A percentile compares a stretch with the other conserved stretches of the same genome.
Evolutionary conservation across 2,113 vertebrate species (phyloP).

Genomic region (Nothoprocta perdicaria): DNA sequence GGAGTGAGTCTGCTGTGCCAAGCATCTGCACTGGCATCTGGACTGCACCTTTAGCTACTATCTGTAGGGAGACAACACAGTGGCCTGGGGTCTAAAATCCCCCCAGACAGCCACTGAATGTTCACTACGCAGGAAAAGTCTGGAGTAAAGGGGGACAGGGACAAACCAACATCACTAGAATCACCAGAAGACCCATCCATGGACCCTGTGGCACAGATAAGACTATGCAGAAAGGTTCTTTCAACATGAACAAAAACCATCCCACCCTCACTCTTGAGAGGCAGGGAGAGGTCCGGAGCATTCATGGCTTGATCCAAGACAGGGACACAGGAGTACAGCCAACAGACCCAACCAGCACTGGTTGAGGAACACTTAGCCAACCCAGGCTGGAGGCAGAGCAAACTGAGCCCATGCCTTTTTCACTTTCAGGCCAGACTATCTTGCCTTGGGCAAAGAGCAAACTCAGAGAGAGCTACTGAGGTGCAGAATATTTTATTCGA

Average conservation of each 20-base stretch:
- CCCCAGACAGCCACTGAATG: background rate
- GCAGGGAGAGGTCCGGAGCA: background rate
- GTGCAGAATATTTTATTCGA: too few species aligned
- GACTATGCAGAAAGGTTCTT: background rate
- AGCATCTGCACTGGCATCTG: background rate
- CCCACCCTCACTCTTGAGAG: background rate
- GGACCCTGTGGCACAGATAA: background rate
- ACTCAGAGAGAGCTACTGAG: too few species aligned
- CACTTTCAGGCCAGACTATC: too few species aligned
- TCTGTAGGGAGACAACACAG: background rate
- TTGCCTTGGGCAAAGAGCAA: too few species aligned
- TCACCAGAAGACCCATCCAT: background rate
- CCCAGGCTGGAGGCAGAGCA: too few species aligned
- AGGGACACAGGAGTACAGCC: too few species aligned
- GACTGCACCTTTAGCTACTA: background rate
- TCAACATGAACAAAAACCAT: background rate
- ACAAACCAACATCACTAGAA: background rate
- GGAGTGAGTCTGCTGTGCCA: background rate
- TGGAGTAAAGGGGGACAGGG: background rate
- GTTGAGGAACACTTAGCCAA: too few species aligned
- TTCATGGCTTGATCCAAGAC: too few species aligned
- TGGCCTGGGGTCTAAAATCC: background rate
- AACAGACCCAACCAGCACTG: too few species aligned
- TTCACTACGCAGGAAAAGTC: background rate
- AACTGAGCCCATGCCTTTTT: too few species aligned